Evolutionary conservation across 2,797 vertebrate species (phyloP).

Genomic region (Florisuga fusca): DNA sequence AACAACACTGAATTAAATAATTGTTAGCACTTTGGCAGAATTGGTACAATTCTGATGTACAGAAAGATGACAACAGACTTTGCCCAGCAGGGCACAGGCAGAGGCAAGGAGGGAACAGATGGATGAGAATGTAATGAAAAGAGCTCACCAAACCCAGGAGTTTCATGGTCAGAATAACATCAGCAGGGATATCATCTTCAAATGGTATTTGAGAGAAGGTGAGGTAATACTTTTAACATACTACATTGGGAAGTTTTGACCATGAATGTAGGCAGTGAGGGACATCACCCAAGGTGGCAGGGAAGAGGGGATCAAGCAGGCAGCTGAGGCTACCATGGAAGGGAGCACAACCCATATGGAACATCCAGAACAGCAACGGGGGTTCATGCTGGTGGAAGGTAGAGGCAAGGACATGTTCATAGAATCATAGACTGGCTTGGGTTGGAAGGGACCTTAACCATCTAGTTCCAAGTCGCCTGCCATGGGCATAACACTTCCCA

Average conservation of each 20-base stretch:
- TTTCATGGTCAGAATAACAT: accelerated
- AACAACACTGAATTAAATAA: neutral
- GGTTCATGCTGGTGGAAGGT: neutral
- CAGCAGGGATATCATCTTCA: neutral
- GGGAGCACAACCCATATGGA: accelerated
- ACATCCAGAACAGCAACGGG: neutral
- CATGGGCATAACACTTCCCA: too few relatives aligned
- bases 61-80: neutral
- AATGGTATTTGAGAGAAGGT: neutral
- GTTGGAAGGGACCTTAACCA: too few relatives aligned
- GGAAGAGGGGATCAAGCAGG: neutral
- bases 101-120: neutral
- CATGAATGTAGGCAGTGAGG: accelerated
- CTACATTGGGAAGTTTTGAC: neutral
- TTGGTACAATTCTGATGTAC: neutral
- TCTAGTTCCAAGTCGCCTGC: too few relatives aligned
- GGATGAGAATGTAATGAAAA: neutral
- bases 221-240: neutral
- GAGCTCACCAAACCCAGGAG: neutral
- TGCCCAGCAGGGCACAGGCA: neutral
- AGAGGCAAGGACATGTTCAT: neutral
- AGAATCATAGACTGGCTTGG: too few relatives aligned
- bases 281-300: accelerated
- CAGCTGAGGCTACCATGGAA: accelerated
- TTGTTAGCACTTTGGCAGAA: neutral